Base-by-base conservation (phyloP, 2,888 invertebrate species). In the Glyphotaelius pellucidus region DNA sequence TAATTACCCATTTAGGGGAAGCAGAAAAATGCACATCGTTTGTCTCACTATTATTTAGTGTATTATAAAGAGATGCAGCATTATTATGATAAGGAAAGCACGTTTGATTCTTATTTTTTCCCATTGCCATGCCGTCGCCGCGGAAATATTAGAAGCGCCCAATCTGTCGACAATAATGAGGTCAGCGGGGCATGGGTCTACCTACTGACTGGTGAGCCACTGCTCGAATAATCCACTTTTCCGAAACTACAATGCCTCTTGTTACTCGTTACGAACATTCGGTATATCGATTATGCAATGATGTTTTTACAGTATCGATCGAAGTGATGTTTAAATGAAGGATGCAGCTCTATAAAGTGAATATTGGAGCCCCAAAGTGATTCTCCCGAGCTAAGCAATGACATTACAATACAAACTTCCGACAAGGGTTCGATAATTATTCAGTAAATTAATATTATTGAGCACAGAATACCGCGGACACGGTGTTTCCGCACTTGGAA, bases 261-360 rank as follows among this genome's bases (percentile, higher is more conserved):
- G 67, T 67, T 67, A n/a, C 67, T 67, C 9, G 25, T 67, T 67
- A 67, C 67, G 67, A 67, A 25, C n/a, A 67, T 67, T 67, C 67
- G 67, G 67, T 67, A 67, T n/a, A 67, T 67, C 67, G 67, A 67
- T 67, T 67, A 67, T 25, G 25, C 52, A 67, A 67, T 25, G 52
- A 67, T 67, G 52, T 67, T 67, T 67, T 67, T 67, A 67, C 67
- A 67, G n/a, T 67, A 67, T 67, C 67, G 67, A 67, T 67, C 67
- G 25, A 67, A 9, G 67, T 25, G 67, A 67, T 25, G 67, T 7
- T 25, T 25, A 4, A 0, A 25, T 25, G 25, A 67, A 67, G 67
- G 67, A 67, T n/a, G 67, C 25, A 67, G 67, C 67, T 3, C 25
- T 67, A 25, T 67, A 25, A 67, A n/a, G 67, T 25, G 67, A 67